Conservation (phyloP, 2,888 invertebrate species). For the Heliconius charithonia region DNA sequence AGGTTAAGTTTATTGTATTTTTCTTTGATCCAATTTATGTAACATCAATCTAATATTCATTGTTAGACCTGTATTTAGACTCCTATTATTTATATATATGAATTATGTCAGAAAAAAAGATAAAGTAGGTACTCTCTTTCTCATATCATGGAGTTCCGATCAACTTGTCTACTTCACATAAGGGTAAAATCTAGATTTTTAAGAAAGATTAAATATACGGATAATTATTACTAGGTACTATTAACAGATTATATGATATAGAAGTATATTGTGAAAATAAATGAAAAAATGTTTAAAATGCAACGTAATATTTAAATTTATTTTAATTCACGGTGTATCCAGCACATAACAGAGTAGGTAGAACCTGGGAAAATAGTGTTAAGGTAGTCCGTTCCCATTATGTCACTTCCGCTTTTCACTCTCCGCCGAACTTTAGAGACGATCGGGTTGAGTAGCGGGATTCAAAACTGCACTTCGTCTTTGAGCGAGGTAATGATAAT, state of each 20-base stretch:
- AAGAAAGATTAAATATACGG: background rate
- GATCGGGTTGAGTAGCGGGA: background rate
- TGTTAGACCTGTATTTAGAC: background rate
- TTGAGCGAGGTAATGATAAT: too few species aligned
- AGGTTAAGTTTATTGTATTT: conserved; percentile 20
- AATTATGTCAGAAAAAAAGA: background rate
- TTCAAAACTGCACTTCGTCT: background rate
- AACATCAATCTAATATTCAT: conserved; percentile 7
- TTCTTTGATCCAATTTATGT: conserved; percentile 12
- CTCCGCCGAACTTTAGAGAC: background rate
- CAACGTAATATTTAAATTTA: background rate
- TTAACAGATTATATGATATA: background rate
- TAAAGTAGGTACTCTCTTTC: background rate
- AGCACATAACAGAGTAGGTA: too few species aligned
- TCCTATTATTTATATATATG: background rate
- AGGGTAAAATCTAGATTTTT: background rate
- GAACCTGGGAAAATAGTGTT: too few species aligned
- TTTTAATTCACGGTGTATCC: too few species aligned
- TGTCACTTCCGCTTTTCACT: too few species aligned
- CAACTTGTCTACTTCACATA: background rate
- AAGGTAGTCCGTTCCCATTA: too few species aligned
- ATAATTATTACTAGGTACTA: background rate
- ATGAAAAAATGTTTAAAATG: background rate
- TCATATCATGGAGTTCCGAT: background rate
- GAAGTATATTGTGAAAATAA: background rate